Conservation (phyloP, 2,113 vertebrate species). For the Odocoileus virginianus region DNA sequence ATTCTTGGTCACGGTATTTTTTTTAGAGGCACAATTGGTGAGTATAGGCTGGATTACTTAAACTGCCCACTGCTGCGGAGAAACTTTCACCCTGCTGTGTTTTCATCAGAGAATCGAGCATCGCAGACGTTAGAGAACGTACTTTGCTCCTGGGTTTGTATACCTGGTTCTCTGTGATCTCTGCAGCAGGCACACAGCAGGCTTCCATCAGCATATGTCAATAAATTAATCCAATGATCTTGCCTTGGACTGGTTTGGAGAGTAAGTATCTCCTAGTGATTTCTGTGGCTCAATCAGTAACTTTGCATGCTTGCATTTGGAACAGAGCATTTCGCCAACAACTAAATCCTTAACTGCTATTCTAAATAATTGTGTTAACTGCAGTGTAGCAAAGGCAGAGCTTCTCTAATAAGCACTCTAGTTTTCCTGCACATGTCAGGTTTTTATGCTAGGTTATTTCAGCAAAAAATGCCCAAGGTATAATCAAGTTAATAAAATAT, state of each 20-base stretch:
- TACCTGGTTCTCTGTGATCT: not conserved
- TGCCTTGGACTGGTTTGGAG: rapidly evolving
- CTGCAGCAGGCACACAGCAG: not conserved
- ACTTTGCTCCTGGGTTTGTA: too few relatives aligned
- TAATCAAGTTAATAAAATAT: not conserved
- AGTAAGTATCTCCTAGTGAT: not conserved
- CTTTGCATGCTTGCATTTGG: not conserved
- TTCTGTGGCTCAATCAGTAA: not conserved
- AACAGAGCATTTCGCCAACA: not conserved
- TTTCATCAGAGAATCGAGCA: not conserved
- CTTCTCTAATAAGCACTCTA: not conserved
- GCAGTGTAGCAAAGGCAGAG: not conserved
- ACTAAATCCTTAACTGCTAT: not conserved
- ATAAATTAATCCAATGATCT: not conserved
- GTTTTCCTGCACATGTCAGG: not conserved
- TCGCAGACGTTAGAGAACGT: rapidly evolving
- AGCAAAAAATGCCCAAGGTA: not conserved
- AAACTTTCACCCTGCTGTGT: rapidly evolving
- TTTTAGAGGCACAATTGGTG: not conserved
- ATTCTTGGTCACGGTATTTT: not conserved
- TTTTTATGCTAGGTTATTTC: not conserved
- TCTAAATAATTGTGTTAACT: not conserved
- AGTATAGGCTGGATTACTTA: rapidly evolving
- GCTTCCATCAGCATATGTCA: rapidly evolving
- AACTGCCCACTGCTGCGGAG: not conserved